These are phyloP conservation scores for Merodon equestris DNA, from an alignment of 2,888 invertebrate genomes.

Conservation along the genomic window DNA sequence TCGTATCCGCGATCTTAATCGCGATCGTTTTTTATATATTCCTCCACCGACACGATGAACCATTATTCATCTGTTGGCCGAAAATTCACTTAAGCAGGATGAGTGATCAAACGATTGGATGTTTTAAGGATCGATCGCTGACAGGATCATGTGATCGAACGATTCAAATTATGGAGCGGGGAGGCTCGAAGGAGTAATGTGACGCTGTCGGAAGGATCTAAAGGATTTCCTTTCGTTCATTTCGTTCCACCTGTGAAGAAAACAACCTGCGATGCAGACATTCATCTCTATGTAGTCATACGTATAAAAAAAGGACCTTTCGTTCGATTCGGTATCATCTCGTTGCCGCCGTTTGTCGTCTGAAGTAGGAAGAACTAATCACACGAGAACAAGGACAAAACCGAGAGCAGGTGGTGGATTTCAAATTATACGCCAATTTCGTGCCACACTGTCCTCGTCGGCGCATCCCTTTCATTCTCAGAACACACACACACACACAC, in stretches of 20 bases:
- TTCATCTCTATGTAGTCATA: conserved; percentile 34
- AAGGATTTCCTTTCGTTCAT: conserved; percentile 54
- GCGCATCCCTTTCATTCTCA: conserved; percentile 55
- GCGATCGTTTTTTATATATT: too few relatives aligned
- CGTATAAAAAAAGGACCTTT: conserved; percentile 55
- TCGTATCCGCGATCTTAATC: neutral
- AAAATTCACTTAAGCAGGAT: conserved; percentile 39
- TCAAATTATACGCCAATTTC: conserved; percentile 66
- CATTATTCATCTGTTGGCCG: conserved; percentile 55
- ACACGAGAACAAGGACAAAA: conserved; percentile 45
- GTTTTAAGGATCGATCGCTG: too few relatives aligned
- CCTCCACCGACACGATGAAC: neutral
- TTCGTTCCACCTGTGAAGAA: conserved; percentile 51
- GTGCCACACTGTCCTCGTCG: conserved; percentile 43
- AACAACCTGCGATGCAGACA: conserved; percentile 19
- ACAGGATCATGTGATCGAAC: too few relatives aligned
- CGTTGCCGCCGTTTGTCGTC: conserved; percentile 12
- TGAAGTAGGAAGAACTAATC: conserved; percentile 56
- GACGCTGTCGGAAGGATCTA: conserved; percentile 65
- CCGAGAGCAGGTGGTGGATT: conserved; percentile 58
- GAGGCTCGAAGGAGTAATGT: conserved; percentile 21
- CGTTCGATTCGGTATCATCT: conserved; percentile 24
- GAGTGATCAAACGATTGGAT: too few relatives aligned
- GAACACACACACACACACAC: neutral
- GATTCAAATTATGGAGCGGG: too few relatives aligned